Evolutionary conservation across 2,888 invertebrate genomes (phyloP).

Genomic region (Galerucella nymphaeae): DNA sequence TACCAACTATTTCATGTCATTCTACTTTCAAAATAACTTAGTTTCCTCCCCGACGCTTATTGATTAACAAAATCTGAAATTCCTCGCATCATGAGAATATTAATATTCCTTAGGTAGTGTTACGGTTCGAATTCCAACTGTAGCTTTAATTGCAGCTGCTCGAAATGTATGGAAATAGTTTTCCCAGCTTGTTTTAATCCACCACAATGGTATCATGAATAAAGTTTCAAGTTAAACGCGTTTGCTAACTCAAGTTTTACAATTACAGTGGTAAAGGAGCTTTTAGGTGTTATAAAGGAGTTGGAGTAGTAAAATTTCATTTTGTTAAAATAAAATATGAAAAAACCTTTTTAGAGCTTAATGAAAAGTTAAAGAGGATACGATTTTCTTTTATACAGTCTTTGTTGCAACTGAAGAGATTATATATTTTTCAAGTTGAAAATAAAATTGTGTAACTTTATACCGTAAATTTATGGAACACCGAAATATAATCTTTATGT

Average conservation of each 20-base stretch:
- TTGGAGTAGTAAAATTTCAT: background rate
- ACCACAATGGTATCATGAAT: background rate
- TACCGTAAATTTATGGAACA: no score
- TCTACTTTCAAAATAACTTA: no score
- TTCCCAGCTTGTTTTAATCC: background rate
- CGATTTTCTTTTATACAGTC: no score
- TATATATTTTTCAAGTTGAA: no score
- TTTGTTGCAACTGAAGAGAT: no score
- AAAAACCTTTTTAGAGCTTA: background rate
- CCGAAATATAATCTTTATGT: no score
- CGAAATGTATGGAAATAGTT: conserved; percentile 1
- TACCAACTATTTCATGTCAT: no score
- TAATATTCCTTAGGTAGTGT: background rate
- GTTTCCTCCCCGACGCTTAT: no score
- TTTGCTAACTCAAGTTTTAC: background rate
- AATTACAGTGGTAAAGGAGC: background rate
- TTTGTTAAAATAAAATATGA: background rate
- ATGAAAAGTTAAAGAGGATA: background rate
- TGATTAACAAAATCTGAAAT: no score
- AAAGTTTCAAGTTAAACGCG: conserved; percentile 2
- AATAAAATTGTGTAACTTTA: no score
- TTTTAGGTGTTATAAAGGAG: background rate
- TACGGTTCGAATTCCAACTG: background rate
- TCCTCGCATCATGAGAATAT: background rate
- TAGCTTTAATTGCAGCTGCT: background rate